Evolutionary conservation across 2,113 vertebrate genomes (phyloP), one percentile per base, ranked within the genome.

Genomic region (Odontophorus gujanensis): DNA sequence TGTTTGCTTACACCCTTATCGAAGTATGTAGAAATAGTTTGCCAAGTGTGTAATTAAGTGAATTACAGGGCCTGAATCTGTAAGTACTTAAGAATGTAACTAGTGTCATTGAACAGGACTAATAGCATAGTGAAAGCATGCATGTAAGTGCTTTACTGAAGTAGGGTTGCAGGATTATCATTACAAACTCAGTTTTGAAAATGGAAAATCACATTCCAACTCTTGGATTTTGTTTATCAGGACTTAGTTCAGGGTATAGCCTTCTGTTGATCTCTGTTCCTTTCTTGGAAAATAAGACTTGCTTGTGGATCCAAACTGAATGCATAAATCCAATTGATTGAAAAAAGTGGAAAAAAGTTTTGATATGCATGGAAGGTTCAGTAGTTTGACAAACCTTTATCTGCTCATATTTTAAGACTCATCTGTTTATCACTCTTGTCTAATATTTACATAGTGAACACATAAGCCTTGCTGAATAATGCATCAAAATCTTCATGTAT

Each of bases 21-120:
- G 55, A 58, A 91, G 78, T 81, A 80, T 85, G 86, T 94, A 92
- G 94, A 89, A 96, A 89, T 82, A 89, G n/a, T 69, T 92, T 42
- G 18, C 25, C n/a, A 71, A 87, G 40, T 77, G 34, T 89, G 30
- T 94, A 95, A 95, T 95, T 94, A 93, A 76, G 34, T 95, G 81
- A 96, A 77, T 93, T 82, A 93, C n/a, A 47, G 67, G 71, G 19
- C 28, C 21, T 87, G 45, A 47, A 93, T 48, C 42, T 77, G 22
- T 6, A 92, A 28, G 28, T 67, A 26, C 74, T 94, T 89, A 20
- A 78, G 73, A 69, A 68, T 50, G 73, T 69, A 43, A 30, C 43
- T 58, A 8, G 6, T 89, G 8, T 73, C 0, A 0, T n/a, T 95
- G 81, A 34, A 22, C 24, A 80, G 55, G 42, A 32, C 62, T 76